A percentile compares a stretch with the other conserved stretches of the same genome.
Evolutionary conservation across 2,113 vertebrate species (phyloP).

Genomic region (Emydura subglobosa): DNA sequence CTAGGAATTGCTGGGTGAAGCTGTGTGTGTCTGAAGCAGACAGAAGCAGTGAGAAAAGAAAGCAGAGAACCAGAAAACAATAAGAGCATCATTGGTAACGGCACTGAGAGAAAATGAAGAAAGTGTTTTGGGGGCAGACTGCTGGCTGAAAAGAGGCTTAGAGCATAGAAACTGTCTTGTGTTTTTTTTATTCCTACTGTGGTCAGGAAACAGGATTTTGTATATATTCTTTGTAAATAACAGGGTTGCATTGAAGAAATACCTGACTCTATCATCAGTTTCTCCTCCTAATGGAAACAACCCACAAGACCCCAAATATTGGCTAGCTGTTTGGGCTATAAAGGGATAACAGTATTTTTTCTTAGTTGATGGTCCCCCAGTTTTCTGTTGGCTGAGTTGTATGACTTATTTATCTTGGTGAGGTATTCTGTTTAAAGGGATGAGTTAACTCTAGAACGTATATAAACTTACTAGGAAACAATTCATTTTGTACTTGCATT

Average conservation of each 20-base stretch:
- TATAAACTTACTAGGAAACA: not conserved
- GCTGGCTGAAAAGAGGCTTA: not conserved
- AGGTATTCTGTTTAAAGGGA: not conserved
- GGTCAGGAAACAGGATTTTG: not conserved
- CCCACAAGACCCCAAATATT: not conserved
- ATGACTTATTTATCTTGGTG: constrained; percentile 9
- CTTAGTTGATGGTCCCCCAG: not conserved
- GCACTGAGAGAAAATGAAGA: not conserved
- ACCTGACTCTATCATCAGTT: not conserved
- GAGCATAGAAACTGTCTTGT: not conserved
- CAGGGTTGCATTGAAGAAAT: not conserved
- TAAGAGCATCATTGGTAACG: not conserved
- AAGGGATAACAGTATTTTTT: not conserved
- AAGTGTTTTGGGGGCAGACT: not conserved
- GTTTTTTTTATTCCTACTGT: not conserved
- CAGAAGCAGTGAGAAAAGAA: not conserved
- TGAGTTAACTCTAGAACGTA: not conserved
- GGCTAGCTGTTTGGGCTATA: not conserved
- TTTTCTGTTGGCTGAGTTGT: not conserved
- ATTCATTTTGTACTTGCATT: not conserved
- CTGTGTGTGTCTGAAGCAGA: not conserved
- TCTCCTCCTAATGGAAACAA: not conserved
- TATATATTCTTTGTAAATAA: not conserved
- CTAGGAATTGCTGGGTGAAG: not conserved
- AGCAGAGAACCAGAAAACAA: not conserved